Evolutionary conservation across 2,888 invertebrate genomes (phyloP).

Genomic region (Toxonevra muliebris): DNA sequence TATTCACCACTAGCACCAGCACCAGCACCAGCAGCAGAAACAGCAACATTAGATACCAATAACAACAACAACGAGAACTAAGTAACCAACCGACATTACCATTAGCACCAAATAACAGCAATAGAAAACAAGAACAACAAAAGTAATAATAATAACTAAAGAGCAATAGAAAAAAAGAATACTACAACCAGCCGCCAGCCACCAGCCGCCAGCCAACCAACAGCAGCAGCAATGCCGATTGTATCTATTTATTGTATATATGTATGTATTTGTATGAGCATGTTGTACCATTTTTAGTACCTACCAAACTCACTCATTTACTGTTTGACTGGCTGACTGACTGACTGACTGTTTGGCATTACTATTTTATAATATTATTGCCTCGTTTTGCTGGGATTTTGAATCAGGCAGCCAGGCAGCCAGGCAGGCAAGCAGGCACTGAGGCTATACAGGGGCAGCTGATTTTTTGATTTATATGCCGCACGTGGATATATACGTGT

Average conservation of each 20-base stretch:
- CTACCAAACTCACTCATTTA: not conserved
- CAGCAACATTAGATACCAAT: no score
- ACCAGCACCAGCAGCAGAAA: no score
- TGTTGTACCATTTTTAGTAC: not conserved
- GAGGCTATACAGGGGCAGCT: not conserved
- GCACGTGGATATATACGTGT: not conserved
- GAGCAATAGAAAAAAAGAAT: not conserved
- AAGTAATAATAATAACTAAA: not conserved
- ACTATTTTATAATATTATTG: not conserved
- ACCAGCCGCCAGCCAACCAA: not conserved
- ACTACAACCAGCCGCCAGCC: not conserved
- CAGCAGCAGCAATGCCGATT: not conserved
- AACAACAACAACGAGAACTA: no score
- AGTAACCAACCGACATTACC: no score
- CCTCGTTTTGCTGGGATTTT: no score
- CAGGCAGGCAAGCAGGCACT: no score
- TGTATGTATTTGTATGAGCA: not conserved
- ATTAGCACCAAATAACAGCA: no score
- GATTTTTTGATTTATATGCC: not conserved
- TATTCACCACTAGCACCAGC: no score
- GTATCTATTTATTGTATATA: slow-evolving; percentile 8
- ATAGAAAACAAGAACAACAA: not conserved
- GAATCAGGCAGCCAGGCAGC: no score
- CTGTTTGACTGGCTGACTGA: not conserved
- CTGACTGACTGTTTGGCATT: not conserved